Conservation (phyloP, 2,888 invertebrate species). For the Epirrita christyi region DNA sequence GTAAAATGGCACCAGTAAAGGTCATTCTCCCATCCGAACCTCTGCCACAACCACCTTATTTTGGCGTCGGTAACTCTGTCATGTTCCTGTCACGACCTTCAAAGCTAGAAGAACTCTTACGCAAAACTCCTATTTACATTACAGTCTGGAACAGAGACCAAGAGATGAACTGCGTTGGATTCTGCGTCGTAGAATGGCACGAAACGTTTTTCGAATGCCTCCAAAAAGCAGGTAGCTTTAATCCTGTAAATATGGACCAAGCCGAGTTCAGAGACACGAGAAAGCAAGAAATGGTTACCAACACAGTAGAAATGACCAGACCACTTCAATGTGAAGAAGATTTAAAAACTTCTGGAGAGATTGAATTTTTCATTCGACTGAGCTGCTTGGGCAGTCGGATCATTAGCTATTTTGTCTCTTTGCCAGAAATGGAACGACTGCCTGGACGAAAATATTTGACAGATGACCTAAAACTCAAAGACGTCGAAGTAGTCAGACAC, state of each 20-base stretch:
- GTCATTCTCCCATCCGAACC: constrained; percentile 72
- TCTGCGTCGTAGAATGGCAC: constrained; percentile 71
- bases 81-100: constrained; percentile 75
- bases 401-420: constrained; percentile 66
- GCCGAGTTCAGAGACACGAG: constrained; percentile 69
- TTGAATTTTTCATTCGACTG: constrained; percentile 69
- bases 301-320: constrained; percentile 66
- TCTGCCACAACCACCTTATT: constrained; percentile 75
- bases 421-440: constrained; percentile 78
- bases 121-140: constrained; percentile 70
- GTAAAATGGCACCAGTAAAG: constrained; percentile 57
- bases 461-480: constrained; percentile 73
- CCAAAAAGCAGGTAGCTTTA: constrained; percentile 61
- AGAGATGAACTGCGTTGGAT: constrained; percentile 71
- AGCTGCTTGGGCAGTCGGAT: constrained; percentile 73
- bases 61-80: constrained; percentile 75
- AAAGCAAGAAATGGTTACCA: constrained; percentile 68
- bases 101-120: constrained; percentile 66
- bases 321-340: constrained; percentile 75
- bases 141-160: constrained; percentile 79
- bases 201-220: constrained; percentile 69
- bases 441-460: constrained; percentile 73
- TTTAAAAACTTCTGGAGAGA: constrained; percentile 72
- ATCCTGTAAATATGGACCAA: constrained; percentile 71
- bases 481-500: constrained; percentile 75